A percentile compares a stretch with the other conserved stretches of the same genome.
Conservation (phyloP, 1,140 invertebrate species). For the Drosophila asahinai region DNA sequence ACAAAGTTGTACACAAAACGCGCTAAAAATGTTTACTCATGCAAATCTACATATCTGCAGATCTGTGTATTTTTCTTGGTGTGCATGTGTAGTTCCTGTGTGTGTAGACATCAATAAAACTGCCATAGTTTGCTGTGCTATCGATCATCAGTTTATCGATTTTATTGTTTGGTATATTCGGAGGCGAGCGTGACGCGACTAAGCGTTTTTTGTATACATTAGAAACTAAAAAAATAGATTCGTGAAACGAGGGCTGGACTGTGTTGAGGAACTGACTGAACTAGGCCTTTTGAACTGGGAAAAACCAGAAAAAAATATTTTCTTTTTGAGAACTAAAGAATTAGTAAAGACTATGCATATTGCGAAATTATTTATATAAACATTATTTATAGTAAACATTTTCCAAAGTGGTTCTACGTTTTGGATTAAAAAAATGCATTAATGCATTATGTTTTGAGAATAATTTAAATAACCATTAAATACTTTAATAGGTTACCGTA, state of each 20-base stretch:
- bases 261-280: not conserved
- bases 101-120: constrained; percentile 50
- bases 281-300: not conserved
- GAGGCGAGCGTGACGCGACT: constrained; percentile 16
- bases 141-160: constrained; percentile 60
- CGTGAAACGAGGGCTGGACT: constrained; percentile 26
- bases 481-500: no score
- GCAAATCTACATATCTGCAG: constrained; percentile 19
- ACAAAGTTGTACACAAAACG: constrained; percentile 40
- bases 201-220: constrained; percentile 31
- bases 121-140: constrained; percentile 59
- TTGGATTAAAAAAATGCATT: no score
- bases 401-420: no score
- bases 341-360: no score
- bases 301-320: no score
- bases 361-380: no score
- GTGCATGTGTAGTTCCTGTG: constrained; percentile 7
- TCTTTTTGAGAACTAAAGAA: no score
- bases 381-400: no score
- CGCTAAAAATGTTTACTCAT: constrained; percentile 55
- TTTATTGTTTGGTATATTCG: constrained; percentile 27
- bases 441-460: no score
- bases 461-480: no score
- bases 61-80: constrained; percentile 35
- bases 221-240: constrained; percentile 21